Evolutionary conservation across 1,140 invertebrate genomes (phyloP).

Genomic region (Caenorhabditis latens): DNA sequence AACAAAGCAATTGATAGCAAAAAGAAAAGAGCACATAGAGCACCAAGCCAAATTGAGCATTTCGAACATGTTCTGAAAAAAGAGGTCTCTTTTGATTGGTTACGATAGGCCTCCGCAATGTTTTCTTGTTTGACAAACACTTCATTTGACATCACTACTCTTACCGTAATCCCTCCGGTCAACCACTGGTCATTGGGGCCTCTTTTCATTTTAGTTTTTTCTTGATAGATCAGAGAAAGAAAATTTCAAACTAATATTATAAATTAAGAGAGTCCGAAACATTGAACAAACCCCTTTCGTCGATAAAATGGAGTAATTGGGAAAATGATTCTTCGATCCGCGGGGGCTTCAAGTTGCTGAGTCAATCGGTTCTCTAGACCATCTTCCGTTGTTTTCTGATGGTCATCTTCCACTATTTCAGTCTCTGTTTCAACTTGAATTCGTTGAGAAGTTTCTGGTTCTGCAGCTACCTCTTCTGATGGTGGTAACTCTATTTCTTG

Average conservation of each 20-base stretch:
- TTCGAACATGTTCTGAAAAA: slow-evolving; percentile 56
- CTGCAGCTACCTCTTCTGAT: not conserved
- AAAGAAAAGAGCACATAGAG: slow-evolving; percentile 60
- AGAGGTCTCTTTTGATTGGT: no score
- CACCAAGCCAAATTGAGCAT: slow-evolving; percentile 60
- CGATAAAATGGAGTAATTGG: slow-evolving; percentile 28
- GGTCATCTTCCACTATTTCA: not conserved
- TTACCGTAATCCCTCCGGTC: slow-evolving; percentile 37
- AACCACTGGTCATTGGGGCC: not conserved
- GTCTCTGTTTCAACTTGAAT: not conserved
- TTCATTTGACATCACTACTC: slow-evolving; percentile 5
- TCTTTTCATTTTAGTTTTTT: not conserved
- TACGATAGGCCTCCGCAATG: not conserved
- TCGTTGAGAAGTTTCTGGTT: not conserved
- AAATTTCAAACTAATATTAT: not conserved
- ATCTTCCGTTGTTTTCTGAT: not conserved
- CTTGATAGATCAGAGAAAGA: not conserved
- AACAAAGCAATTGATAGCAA: slow-evolving; percentile 61
- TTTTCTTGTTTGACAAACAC: slow-evolving; percentile 1
- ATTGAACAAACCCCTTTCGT: not conserved
- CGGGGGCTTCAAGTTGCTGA: not conserved
- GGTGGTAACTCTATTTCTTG: slow-evolving; percentile 23
- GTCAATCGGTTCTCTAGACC: not conserved
- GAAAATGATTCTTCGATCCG: slow-evolving; percentile 18
- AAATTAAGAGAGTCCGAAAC: no score